phyloP scores from a whole-genome alignment of 1,140 invertebrate genomes.

The Notospermus geniculatus region DNA sequence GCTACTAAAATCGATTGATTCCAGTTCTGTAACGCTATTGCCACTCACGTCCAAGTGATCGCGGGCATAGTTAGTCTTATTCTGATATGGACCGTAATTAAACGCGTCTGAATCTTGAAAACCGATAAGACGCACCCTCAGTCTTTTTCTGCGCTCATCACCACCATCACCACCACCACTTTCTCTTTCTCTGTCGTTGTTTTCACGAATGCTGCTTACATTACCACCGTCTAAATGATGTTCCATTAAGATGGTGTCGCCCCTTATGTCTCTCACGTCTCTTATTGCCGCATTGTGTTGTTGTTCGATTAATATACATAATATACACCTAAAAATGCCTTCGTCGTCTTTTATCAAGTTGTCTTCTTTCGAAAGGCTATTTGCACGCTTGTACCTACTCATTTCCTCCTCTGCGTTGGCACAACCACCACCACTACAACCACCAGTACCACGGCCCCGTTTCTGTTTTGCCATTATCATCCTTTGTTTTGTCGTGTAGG shows the following conservation, averaged over 20 bases:
- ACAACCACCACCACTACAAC: background rate
- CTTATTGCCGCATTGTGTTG: constrained; percentile 9
- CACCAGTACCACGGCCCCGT: background rate
- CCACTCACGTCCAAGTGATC: constrained; percentile 8
- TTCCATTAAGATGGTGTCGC: constrained; percentile 3
- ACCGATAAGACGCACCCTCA: constrained; percentile 8
- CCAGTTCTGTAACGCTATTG: background rate
- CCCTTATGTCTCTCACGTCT: constrained; percentile 6
- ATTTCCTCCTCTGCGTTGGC: background rate
- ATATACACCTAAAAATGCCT: constrained; percentile 9
- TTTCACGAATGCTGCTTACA: background rate
- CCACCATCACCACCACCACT: background rate
- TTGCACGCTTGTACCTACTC: constrained; percentile 3
- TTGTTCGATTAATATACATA: constrained; percentile 9
- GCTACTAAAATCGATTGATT: constrained; percentile 6
- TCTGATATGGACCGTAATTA: background rate
- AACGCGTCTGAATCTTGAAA: constrained; percentile 8
- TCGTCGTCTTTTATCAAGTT: constrained; percentile 9
- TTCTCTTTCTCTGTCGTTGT: background rate
- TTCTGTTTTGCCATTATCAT: background rate
- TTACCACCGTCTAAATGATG: background rate
- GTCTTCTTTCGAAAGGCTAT: constrained; percentile 8
- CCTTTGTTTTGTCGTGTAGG: constrained; percentile 6
- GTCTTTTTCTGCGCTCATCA: background rate
- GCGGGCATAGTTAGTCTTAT: constrained; percentile 1